Evolutionary conservation across 2,888 invertebrate species (phyloP).

Genomic region (Diarsia dahlii): DNA sequence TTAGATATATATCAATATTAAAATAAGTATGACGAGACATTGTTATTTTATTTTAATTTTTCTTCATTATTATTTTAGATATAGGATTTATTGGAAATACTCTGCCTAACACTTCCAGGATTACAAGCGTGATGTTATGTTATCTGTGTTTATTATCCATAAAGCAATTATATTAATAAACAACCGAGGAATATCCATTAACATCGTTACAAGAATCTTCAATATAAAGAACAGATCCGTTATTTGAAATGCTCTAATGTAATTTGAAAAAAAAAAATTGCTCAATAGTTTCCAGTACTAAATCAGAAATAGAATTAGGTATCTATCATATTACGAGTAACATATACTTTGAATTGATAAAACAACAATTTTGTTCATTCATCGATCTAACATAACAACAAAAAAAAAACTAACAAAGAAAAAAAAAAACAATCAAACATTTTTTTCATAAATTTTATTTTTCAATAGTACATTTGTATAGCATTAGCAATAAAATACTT

Average conservation of each 20-base stretch:
- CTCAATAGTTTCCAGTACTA: background rate
- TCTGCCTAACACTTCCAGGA: too few relatives aligned
- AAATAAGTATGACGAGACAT: background rate
- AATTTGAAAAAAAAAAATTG: background rate
- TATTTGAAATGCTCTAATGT: background rate
- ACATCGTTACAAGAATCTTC: background rate
- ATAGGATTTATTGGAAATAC: too few relatives aligned
- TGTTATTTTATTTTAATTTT: too few relatives aligned
- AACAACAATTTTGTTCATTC: background rate
- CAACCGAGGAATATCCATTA: background rate
- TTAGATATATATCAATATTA: too few relatives aligned
- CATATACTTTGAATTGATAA: background rate
- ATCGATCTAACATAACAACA: background rate
- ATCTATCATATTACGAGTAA: background rate
- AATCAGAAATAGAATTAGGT: constrained; percentile 21
- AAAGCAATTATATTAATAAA: background rate
- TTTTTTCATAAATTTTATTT: background rate
- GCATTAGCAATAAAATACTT: constrained; percentile 80
- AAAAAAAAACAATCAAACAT: background rate
- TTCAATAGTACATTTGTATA: constrained; percentile 57
- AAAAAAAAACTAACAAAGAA: background rate
- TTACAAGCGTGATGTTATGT: too few relatives aligned
- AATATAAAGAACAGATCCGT: background rate
- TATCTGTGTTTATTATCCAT: background rate
- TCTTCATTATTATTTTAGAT: too few relatives aligned